These are phyloP conservation scores for Drymodes brunneopygia DNA, from an alignment of 2,113 vertebrate species.

Conservation along the genomic window DNA sequence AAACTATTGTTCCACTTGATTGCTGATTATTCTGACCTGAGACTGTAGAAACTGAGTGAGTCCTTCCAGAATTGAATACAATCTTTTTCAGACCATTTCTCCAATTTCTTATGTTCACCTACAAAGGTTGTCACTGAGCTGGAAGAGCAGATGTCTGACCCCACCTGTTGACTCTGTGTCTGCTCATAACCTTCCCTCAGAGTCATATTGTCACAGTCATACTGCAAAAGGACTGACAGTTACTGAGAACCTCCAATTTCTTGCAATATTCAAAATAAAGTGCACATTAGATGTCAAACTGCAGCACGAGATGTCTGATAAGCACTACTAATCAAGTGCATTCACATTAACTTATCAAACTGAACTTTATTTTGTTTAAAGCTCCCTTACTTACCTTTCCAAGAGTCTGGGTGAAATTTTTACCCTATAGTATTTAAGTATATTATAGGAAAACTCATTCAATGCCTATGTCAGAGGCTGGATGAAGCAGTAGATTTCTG, in stretches of 20 bases:
- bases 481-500: neutral
- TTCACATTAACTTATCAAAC: neutral
- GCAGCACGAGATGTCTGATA: neutral
- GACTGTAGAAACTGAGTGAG: neutral
- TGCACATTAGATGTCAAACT: neutral
- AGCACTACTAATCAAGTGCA: neutral
- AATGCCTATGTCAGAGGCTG: neutral
- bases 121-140: neutral
- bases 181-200: neutral
- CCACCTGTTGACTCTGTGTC: neutral
- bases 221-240: neutral
- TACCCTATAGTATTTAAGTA: neutral
- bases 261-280: neutral
- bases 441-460: neutral
- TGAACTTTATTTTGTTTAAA: neutral
- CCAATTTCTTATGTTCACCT: neutral
- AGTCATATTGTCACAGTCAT: neutral
- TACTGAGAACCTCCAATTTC: neutral
- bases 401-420: neutral
- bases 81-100: neutral
- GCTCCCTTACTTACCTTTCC: neutral
- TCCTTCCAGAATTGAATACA: neutral
- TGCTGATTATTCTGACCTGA: neutral
- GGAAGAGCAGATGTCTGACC: neutral
- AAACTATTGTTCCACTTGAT: neutral